These are phyloP conservation scores for Pocillopora verrucosa DNA, from an alignment of 64 coral and sea anemone genomes.

Conservation along the genomic window DNA sequence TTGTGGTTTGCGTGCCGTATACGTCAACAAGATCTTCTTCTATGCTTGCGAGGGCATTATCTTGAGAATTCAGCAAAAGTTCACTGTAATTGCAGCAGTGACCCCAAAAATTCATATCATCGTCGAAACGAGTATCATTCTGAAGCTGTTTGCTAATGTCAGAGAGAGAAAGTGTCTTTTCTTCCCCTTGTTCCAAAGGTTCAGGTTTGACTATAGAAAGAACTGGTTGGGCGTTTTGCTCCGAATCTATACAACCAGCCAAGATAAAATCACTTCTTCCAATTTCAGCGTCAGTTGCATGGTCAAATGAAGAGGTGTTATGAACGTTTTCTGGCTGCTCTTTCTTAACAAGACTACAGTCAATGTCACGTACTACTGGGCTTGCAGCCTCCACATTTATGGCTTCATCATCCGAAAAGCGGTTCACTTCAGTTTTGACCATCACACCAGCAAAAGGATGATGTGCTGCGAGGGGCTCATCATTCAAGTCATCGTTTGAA, in stretches of 20 bases:
- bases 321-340: too few species aligned
- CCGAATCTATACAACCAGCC: background rate
- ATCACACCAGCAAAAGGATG: background rate
- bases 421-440: background rate
- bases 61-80: conserved; percentile 21
- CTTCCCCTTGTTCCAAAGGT: background rate
- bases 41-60: conserved; percentile 37
- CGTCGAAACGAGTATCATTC: background rate
- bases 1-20: background rate
- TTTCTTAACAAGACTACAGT: background rate
- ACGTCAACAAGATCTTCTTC: conserved; percentile 32
- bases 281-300: background rate
- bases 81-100: background rate
- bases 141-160: conserved; percentile 16
- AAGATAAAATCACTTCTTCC: background rate
- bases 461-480: background rate
- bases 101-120: background rate
- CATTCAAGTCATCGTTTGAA: background rate
- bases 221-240: background rate
- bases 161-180: background rate
- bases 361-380: background rate
- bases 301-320: background rate
- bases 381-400: background rate
- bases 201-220: background rate
- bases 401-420: background rate